These are phyloP conservation scores for Sinocyclocheilus maitianheensis DNA, from an alignment of 2,113 vertebrate genomes.

Conservation along the genomic window DNA sequence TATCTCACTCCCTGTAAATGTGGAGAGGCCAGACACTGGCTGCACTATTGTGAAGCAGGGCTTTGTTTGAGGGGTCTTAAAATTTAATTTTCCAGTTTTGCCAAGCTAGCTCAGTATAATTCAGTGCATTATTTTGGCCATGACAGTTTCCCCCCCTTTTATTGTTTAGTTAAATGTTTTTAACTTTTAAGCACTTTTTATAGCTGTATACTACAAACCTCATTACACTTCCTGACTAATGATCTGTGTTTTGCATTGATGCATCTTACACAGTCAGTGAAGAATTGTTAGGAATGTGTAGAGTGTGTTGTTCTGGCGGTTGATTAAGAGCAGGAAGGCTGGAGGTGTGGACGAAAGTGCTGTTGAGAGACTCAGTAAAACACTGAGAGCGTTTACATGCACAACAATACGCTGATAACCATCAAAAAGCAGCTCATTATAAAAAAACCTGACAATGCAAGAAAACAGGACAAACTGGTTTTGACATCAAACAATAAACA, in stretches of 20 bases:
- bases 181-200: neutral
- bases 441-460: neutral
- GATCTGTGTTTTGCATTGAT: conserved; percentile 7
- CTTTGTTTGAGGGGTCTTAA: conserved; percentile 2
- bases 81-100: neutral
- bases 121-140: neutral
- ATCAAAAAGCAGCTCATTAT: conserved; percentile 4
- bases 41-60: conserved; percentile 1
- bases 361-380: conserved; percentile 15
- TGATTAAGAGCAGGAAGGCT: conserved; percentile 1
- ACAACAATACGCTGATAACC: conserved; percentile 12
- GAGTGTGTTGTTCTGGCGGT: neutral
- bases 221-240: neutral
- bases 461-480: neutral
- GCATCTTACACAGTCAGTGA: conserved; percentile 5
- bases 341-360: neutral
- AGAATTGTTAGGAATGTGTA: conserved; percentile 11
- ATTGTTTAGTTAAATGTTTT: neutral
- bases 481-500: neutral
- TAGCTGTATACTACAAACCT: neutral
- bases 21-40: conserved; percentile 59
- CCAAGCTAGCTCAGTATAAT: neutral
- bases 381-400: neutral
- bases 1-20: conserved; percentile 64
- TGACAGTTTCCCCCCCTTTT: neutral